Conservation (phyloP, 2,888 invertebrate species). For the Neoascia interrupta region DNA sequence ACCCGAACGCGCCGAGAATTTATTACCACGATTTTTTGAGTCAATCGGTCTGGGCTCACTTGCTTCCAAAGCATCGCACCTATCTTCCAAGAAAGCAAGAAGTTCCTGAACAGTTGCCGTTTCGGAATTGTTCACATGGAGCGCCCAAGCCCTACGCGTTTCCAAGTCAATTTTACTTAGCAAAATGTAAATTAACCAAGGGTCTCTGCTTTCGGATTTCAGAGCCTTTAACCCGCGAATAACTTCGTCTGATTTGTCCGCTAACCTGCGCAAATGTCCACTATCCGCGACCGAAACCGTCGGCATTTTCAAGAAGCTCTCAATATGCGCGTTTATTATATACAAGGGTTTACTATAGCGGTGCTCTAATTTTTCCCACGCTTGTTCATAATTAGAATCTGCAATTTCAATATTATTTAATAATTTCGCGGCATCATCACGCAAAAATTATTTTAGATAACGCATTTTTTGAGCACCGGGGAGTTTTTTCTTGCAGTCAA, state of each 20-base stretch:
- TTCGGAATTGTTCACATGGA: slow-evolving; percentile 9
- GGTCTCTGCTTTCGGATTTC: slow-evolving; percentile 3
- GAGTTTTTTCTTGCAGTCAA: not conserved
- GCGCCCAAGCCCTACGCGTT: slow-evolving; percentile 8
- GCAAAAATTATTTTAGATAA: slow-evolving; percentile 18
- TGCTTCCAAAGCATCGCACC: slow-evolving; percentile 9
- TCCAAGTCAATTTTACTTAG: not conserved
- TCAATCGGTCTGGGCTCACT: not conserved
- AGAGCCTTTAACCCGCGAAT: slow-evolving; percentile 5
- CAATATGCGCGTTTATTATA: slow-evolving; percentile 9
- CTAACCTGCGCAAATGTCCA: slow-evolving; percentile 7
- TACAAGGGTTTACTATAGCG: slow-evolving; percentile 2
- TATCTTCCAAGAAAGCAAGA: slow-evolving; percentile 3
- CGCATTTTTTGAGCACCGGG: too few species aligned
- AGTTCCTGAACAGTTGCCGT: not conserved
- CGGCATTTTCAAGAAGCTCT: too few species aligned
- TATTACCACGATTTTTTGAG: too few species aligned
- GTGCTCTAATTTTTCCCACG: not conserved
- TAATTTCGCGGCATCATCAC: slow-evolving; percentile 7
- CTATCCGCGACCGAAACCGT: not conserved
- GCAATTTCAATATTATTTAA: slow-evolving; percentile 27
- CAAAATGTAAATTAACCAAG: not conserved
- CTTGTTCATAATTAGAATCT: slow-evolving; percentile 2
- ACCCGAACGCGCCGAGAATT: not conserved
- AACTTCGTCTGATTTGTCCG: slow-evolving; percentile 4